phyloP scores from a whole-genome alignment of 2,113 vertebrate genomes.

The Sorex fumeus region DNA sequence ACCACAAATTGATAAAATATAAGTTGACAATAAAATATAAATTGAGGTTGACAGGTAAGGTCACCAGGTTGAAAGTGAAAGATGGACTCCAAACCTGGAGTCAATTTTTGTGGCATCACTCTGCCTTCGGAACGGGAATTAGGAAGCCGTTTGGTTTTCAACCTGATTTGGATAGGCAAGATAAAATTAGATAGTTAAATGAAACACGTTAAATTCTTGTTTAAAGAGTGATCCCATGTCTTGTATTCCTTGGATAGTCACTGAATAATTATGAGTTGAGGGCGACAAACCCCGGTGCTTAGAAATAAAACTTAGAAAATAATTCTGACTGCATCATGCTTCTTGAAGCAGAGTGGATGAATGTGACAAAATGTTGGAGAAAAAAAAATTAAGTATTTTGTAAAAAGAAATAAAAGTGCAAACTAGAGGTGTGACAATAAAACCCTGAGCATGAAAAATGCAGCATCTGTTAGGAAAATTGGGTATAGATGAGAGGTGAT shows the following conservation, averaged over 20 bases:
- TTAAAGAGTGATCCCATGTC: neutral
- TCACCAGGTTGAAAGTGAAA: neutral
- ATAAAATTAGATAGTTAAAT: neutral
- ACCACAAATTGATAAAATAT: neutral
- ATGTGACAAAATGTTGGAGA: neutral
- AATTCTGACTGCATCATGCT: neutral
- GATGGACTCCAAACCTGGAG: neutral
- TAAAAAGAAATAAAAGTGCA: constrained; percentile 23
- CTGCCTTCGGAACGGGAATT: constrained; percentile 1
- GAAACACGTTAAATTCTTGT: constrained; percentile 14
- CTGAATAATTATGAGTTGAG: neutral
- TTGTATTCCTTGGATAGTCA: neutral
- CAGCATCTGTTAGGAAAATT: neutral
- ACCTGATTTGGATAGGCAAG: neutral
- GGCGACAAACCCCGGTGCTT: neutral
- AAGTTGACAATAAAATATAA: neutral
- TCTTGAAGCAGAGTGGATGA: neutral
- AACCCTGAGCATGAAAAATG: neutral
- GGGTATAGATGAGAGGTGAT: neutral
- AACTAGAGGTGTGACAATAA: neutral
- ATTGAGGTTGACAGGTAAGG: neutral
- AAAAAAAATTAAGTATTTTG: neutral
- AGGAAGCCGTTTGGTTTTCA: constrained; percentile 7
- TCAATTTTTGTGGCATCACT: neutral
- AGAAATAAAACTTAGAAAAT: neutral